These are phyloP conservation scores for western clawed frog (Xenopus tropicalis) DNA, from an alignment of 2,113 vertebrate species.

Conservation along the genomic window UCB_Xtro_10.0 CM004447.2:30979001-30979500, in stretches of 20 bases:
- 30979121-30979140: too few species aligned
- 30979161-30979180: too few species aligned
- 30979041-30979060: too few species aligned
- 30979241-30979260: constrained; percentile 71
- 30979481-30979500: constrained; percentile 69
- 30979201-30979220: constrained; percentile 60
- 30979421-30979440: constrained; percentile 73
- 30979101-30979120: too few species aligned
- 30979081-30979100: too few species aligned
- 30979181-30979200: neutral
- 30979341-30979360: constrained; percentile 99
- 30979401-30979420: constrained; percentile 62
- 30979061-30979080: too few species aligned
- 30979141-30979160: too few species aligned
- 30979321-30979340: constrained; percentile 92
- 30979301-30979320: constrained; percentile 83
- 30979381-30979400: constrained; percentile 86
- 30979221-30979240: constrained; percentile 69
- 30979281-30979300: constrained; percentile 71
- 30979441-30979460: constrained; percentile 72
- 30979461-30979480: constrained; percentile 93
- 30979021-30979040: too few species aligned
- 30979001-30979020: too few species aligned
- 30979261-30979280: constrained; percentile 67
- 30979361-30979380: constrained; percentile 97